phyloP scores from a whole-genome alignment of 2,888 invertebrate species.

The Drosophila mercatorum region DNA sequence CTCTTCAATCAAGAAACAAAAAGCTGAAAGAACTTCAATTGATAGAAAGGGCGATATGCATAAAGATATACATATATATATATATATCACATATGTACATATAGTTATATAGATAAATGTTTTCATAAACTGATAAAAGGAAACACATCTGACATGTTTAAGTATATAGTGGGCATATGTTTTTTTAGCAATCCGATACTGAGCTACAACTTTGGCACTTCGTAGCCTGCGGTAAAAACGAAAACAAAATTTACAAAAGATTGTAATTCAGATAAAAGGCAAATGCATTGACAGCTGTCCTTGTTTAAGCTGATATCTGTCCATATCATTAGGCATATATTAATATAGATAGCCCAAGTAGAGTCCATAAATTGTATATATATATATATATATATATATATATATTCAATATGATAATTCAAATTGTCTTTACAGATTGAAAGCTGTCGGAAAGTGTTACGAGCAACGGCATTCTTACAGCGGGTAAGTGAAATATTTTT shows the following conservation, averaged over 20 bases:
- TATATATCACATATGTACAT: neutral
- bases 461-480: neutral
- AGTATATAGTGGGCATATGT: constrained; percentile 19
- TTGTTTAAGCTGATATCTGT: constrained; percentile 1
- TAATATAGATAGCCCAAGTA: neutral
- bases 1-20: constrained; percentile 40
- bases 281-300: constrained; percentile 28
- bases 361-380: neutral
- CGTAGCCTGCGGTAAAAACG: constrained; percentile 8
- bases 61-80: neutral
- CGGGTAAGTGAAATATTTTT: neutral
- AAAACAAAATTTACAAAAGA: neutral
- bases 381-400: neutral
- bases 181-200: constrained; percentile 27
- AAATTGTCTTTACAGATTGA: constrained; percentile 10
- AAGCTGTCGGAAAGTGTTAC: neutral
- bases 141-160: constrained; percentile 17
- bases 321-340: constrained; percentile 3
- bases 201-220: neutral
- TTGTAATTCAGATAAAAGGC: constrained; percentile 6
- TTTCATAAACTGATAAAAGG: constrained; percentile 31
- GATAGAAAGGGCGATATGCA: neutral
- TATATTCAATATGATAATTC: constrained; percentile 6
- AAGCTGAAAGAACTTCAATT: constrained; percentile 3
- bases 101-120: constrained; percentile 5